Evolutionary conservation across 2,797 vertebrate genomes (phyloP), one percentile per base, ranked within the genome.

Genomic region (Serranus cabrilla): DNA sequence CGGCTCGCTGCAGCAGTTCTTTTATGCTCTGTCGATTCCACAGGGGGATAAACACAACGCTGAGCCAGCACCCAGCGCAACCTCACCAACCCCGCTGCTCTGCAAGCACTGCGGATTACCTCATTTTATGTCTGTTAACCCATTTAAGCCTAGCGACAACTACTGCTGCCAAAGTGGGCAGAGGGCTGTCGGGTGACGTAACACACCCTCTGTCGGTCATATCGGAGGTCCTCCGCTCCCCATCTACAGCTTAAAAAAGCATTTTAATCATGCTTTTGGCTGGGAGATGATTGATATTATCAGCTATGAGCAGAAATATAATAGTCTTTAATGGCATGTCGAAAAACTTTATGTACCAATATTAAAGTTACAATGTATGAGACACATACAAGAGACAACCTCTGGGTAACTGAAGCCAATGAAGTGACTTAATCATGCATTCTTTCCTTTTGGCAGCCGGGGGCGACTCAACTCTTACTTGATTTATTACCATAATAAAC

Each of bases 21-120:
- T 94, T 94, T 93, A 93, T 95, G 90, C 92, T 91, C 86, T 82
- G 87, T 81, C 71, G 87, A 93, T 92, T 92, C 89, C 86, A 82
- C 75, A 55, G 83, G 70, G 81, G 87, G 90, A 93, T 82, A 87
- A 93, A 78, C 70, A 55, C 73, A 81, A 55, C 64, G 93, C 95
- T 95, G 93, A 96, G 92, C 70, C 89, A 92, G 91, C 93, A 91
- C 68, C 67, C 74, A 68, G 66, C 54, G 0, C 83, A 81, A 67
- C 83, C 89, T 61, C 86, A 14, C 74, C 78, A 68, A 56, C 80
- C 84, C 79, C 45, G 42, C 87, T n/a, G 79, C 85, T 65, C 83
- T 67, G 84, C 82, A 81, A 93, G 84, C 62, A 64, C 39, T 51
- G 74, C 79, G 80, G 76, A 92, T 91, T 84, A 87, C 85, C 88